A percentile compares a stretch with the other conserved stretches of the same genome.
phyloP scores from a whole-genome alignment of 2,797 vertebrate species.

The Centroberyx gerrardi region DNA sequence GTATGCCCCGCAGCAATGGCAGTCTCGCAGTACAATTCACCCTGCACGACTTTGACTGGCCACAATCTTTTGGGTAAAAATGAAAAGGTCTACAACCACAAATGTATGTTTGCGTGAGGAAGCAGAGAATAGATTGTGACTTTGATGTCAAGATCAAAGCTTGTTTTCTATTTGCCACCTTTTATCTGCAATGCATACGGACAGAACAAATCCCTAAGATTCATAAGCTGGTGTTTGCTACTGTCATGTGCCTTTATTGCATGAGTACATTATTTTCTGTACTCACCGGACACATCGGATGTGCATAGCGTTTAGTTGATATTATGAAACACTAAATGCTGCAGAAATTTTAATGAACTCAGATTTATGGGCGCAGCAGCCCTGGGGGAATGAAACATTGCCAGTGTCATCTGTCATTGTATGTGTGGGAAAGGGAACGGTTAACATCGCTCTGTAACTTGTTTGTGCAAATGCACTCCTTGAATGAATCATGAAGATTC shows the following conservation, averaged over 20 bases:
- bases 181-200: constrained; percentile 22
- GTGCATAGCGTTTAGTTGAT: constrained; percentile 10
- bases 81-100: constrained; percentile 46
- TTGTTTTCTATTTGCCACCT: constrained; percentile 24
- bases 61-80: constrained; percentile 33
- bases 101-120: constrained; percentile 24
- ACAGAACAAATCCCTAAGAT: constrained; percentile 16
- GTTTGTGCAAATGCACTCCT: constrained; percentile 32
- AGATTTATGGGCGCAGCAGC: constrained; percentile 31
- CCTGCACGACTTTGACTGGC: constrained; percentile 32
- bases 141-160: constrained; percentile 43
- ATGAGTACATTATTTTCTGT: constrained; percentile 20
- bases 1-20: constrained; percentile 47
- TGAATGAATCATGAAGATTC: constrained; percentile 50
- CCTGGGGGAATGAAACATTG: neutral
- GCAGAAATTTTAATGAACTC: constrained; percentile 21
- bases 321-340: constrained; percentile 14
- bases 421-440: constrained; percentile 27
- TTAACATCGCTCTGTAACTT: constrained; percentile 36
- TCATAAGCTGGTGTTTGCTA: neutral
- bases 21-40: constrained; percentile 39
- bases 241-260: neutral
- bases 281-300: neutral
- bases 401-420: constrained; percentile 16
- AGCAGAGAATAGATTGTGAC: constrained; percentile 27